Evolutionary conservation across 1,140 invertebrate genomes (phyloP).

Genomic region (Aricia agestis): DNA sequence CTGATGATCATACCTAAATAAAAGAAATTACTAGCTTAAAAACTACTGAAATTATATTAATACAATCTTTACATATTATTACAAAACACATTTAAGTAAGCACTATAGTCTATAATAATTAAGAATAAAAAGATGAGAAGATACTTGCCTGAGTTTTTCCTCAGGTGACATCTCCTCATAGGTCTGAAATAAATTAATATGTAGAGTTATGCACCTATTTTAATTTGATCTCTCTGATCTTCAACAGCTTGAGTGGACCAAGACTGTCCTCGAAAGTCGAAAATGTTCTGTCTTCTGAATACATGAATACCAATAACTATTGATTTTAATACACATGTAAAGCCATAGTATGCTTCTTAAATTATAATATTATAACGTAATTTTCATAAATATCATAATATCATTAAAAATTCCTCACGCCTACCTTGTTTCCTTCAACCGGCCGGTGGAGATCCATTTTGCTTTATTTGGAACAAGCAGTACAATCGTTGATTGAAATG

Average conservation of each 20-base stretch:
- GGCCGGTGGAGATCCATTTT: slow-evolving; percentile 78
- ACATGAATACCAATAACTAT: too few species aligned
- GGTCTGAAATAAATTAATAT: slow-evolving; percentile 78
- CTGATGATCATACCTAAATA: slow-evolving; percentile 86
- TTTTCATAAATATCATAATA: neutral
- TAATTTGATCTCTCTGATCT: neutral
- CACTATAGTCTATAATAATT: too few species aligned
- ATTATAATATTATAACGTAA: neutral
- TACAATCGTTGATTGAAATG: neutral
- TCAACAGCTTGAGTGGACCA: too few species aligned
- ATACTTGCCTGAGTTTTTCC: slow-evolving; percentile 80
- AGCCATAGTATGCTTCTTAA: neutral
- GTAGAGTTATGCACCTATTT: too few species aligned
- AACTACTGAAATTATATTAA: too few species aligned
- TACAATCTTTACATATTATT: too few species aligned
- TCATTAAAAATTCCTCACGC: neutral
- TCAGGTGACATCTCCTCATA: slow-evolving; percentile 82
- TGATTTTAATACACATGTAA: too few species aligned
- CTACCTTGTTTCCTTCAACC: slow-evolving; percentile 79
- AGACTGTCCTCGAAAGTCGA: too few species aligned
- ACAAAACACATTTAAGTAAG: too few species aligned
- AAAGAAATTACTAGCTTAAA: slow-evolving; percentile 6
- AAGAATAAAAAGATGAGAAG: too few species aligned
- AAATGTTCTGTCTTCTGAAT: too few species aligned
- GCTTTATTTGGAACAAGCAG: neutral